These are phyloP conservation scores for Agrotis segetum DNA, from an alignment of 2,888 invertebrate genomes.

Conservation along the genomic window DNA sequence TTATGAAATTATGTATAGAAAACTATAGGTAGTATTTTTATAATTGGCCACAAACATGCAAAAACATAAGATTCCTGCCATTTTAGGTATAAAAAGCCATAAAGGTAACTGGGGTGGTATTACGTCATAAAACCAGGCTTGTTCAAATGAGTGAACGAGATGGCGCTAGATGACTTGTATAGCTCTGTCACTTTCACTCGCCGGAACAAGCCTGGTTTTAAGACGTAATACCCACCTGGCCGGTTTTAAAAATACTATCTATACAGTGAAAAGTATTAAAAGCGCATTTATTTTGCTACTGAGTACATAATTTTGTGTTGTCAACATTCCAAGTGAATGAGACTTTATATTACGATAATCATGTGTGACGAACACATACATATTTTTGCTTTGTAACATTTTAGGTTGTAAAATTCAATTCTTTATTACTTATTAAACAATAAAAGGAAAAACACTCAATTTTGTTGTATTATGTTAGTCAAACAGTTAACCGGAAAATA, in stretches of 20 bases:
- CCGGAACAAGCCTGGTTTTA: too few species aligned
- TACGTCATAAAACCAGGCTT: too few species aligned
- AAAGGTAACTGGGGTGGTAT: neutral
- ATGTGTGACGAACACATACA: constrained; percentile 35
- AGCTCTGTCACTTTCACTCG: too few species aligned
- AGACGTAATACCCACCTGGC: too few species aligned
- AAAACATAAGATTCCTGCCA: constrained; percentile 23
- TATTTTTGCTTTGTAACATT: constrained; percentile 59
- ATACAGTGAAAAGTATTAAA: constrained; percentile 19
- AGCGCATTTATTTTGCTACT: constrained; percentile 19
- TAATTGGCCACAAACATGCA: neutral
- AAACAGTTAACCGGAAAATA: too few species aligned
- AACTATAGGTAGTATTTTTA: constrained; percentile 5
- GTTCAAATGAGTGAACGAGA: too few species aligned
- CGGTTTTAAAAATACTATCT: constrained; percentile 19
- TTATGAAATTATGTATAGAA: constrained; percentile 35
- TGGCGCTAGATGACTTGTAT: too few species aligned
- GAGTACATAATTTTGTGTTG: constrained; percentile 35
- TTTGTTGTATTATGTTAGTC: constrained; percentile 13
- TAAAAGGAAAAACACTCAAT: constrained; percentile 19
- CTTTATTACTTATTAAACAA: constrained; percentile 46
- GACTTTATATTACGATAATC: constrained; percentile 39
- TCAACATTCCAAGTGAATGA: constrained; percentile 63
- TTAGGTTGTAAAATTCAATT: constrained; percentile 47
- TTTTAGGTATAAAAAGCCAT: constrained; percentile 28